Evolutionary conservation across 2,888 invertebrate species (phyloP).

Genomic region (Phorcus lineatus): DNA sequence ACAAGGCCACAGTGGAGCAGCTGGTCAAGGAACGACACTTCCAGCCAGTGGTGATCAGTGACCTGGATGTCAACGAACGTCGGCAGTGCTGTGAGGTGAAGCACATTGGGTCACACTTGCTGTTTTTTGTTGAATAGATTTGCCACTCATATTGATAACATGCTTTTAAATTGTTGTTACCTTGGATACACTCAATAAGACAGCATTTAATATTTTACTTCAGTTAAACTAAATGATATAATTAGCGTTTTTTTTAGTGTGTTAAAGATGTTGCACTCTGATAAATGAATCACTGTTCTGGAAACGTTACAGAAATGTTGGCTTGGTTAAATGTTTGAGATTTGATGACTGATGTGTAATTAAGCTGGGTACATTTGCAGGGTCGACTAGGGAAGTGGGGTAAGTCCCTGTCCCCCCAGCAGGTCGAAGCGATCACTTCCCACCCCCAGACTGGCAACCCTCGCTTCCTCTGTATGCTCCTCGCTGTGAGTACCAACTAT

Average conservation of each 20-base stretch:
- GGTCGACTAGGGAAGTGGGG: conserved; percentile 55
- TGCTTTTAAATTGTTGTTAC: too few relatives aligned
- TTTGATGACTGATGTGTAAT: too few relatives aligned
- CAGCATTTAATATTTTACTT: too few relatives aligned
- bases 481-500: conserved; percentile 61
- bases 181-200: too few relatives aligned
- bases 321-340: not conserved
- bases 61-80: conserved; percentile 34
- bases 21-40: conserved; percentile 40
- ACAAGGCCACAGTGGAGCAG: conserved; percentile 39
- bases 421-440: conserved; percentile 56
- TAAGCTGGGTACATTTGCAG: conserved; percentile 34
- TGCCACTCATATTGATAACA: not conserved
- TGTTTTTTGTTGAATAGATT: too few relatives aligned
- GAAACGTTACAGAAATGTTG: not conserved
- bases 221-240: too few relatives aligned
- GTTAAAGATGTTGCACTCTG: too few relatives aligned
- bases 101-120: not conserved
- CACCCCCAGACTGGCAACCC: conserved; percentile 61
- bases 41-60: conserved; percentile 37
- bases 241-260: too few relatives aligned
- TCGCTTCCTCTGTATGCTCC: conserved; percentile 61
- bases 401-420: conserved; percentile 63
- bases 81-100: conserved; percentile 50
- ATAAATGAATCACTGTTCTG: too few relatives aligned